Evolutionary conservation across 2,113 vertebrate genomes (phyloP).

Genomic region (Chloroceryle aenea): DNA sequence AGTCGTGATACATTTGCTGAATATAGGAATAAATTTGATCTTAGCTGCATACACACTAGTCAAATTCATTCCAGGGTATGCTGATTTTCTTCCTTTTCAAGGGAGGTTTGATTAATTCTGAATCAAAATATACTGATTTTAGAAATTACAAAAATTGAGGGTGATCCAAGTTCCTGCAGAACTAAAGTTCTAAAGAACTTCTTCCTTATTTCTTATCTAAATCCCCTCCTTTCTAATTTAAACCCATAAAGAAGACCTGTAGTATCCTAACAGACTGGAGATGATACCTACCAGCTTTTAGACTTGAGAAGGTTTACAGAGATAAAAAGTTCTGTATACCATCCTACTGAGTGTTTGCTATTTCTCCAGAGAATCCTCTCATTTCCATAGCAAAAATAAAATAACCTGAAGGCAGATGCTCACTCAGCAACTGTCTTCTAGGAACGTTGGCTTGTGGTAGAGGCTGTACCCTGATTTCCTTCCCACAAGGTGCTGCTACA

Average conservation of each 20-base stretch:
- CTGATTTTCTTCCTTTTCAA: background rate
- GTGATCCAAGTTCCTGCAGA: background rate
- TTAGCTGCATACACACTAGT: background rate
- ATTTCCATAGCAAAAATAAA: background rate
- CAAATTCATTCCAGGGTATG: background rate
- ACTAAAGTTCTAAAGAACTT: background rate
- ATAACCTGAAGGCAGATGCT: background rate
- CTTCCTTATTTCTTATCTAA: no score
- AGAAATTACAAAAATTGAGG: background rate
- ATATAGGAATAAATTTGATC: background rate
- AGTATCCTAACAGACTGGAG: background rate
- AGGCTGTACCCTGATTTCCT: background rate
- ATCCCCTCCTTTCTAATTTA: no score
- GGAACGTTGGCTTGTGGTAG: background rate
- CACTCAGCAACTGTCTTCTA: background rate
- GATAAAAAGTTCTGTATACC: background rate
- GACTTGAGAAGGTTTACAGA: background rate
- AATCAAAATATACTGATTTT: background rate
- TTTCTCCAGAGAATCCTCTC: background rate
- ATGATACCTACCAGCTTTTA: background rate
- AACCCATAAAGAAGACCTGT: background rate
- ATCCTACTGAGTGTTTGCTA: background rate
- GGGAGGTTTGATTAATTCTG: background rate
- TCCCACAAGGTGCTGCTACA: constrained; percentile 65
- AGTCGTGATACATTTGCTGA: background rate